Evolutionary conservation across 2,888 invertebrate species (phyloP).

Genomic region (Phasia obesa): DNA sequence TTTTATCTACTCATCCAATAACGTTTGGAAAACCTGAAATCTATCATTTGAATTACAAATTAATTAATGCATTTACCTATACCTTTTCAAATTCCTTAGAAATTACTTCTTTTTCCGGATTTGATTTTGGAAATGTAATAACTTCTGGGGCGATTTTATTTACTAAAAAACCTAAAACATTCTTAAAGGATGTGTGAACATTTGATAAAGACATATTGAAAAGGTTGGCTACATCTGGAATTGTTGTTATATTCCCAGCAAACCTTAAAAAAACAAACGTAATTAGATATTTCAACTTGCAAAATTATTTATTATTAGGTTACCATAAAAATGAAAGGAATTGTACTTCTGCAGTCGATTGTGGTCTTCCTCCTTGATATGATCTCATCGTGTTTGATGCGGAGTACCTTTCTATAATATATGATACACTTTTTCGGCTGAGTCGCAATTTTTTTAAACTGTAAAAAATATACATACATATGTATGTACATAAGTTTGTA

Average conservation of each 20-base stretch:
- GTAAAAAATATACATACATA: too few relatives aligned
- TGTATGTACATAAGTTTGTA: too few relatives aligned
- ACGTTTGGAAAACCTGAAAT: too few relatives aligned
- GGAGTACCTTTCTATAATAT: conserved; percentile 1
- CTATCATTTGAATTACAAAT: too few relatives aligned
- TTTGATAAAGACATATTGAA: conserved; percentile 40
- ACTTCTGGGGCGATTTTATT: too few relatives aligned
- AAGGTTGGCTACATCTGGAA: conserved; percentile 36
- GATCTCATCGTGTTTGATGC: background rate
- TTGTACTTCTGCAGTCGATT: background rate
- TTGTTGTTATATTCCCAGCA: conserved; percentile 35
- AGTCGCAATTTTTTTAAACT: conserved; percentile 10
- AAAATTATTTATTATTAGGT: too few relatives aligned
- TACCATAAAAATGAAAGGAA: conserved; percentile 18
- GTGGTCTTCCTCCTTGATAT: conserved; percentile 18
- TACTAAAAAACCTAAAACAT: too few relatives aligned
- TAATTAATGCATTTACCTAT: too few relatives aligned
- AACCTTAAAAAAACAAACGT: conserved; percentile 3
- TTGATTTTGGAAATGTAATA: too few relatives aligned
- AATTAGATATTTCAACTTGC: background rate
- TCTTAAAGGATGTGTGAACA: background rate
- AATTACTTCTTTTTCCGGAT: too few relatives aligned
- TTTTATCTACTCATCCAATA: too few relatives aligned
- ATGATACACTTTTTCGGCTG: background rate
- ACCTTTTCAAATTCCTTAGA: too few relatives aligned